Base-by-base conservation (phyloP, 1,140 invertebrate genomes). In the Drosophila nigromelanica region DNA sequence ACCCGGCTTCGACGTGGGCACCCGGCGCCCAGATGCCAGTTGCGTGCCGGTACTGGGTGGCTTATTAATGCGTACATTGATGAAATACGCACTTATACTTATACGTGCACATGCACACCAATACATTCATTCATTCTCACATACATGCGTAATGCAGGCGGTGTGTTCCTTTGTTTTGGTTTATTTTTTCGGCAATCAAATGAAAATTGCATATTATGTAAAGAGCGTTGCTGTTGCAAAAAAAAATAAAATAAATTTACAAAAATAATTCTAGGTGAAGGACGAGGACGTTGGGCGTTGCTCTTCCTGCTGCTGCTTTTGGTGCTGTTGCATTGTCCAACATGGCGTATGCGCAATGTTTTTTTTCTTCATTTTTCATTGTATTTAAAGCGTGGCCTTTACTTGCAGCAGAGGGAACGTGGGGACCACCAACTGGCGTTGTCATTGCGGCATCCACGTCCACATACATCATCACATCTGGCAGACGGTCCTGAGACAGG, bases 181-280 rank as follows among this genome's bases (percentile, higher is more conserved):
- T 73, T 24, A 59, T 62, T 76, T 73, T 73, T 76, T 73, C 39
- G 75, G 71, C 61, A 56, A 30, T 73, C 78, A 89, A 89, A 89
- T 89, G 82, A 89, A 89, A 89, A 89, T 83, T 89, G 80, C 85
- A 89, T 89, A 89, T 89, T 89, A 89, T 89, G 83, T 89, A 89
- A 89, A 89, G 79, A 82, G 70, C 72, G 45, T 62, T 39, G 33
- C 39, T 35, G 30, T 35, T 15, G 56, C 63, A 42, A 42, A 37
- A 42, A 54, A 72, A 24, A 24, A 24, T 24, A 24, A 73, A 73
- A 68, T 47, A 68, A 83, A 78, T 63, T 60, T 78, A 75, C 83
- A 90, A 90, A 90, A 90, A 90, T 87, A 73, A 90, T 90, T 90
- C 87, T 90, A 90, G 87, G 87, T 90, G 87, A 90, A 90, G 87